A percentile compares a stretch with the other conserved stretches of the same genome.
Evolutionary conservation across 2,888 invertebrate genomes (phyloP).

Genomic region (Therioaphis trifolii): DNA sequence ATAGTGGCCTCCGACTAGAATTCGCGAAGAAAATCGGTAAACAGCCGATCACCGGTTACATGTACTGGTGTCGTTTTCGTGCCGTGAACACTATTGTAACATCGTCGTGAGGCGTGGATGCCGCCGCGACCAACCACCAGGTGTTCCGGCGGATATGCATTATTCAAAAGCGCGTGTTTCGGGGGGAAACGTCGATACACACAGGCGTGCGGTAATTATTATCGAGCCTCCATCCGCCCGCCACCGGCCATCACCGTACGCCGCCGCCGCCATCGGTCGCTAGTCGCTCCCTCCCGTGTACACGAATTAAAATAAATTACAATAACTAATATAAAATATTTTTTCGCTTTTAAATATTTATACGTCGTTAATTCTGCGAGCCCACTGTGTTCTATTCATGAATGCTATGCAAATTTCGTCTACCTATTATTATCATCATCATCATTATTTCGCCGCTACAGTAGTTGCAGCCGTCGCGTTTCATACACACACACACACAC

Average conservation of each 20-base stretch:
- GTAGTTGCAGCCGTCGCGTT: slow-evolving; percentile 5
- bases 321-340: slow-evolving; percentile 44
- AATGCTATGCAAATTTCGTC: slow-evolving; percentile 29
- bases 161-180: slow-evolving; percentile 48
- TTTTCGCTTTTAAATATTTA: slow-evolving; percentile 31
- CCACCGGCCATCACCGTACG: background rate
- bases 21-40: background rate
- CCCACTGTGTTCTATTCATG: slow-evolving; percentile 17
- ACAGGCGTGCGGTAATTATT: slow-evolving; percentile 55
- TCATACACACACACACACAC: slow-evolving; percentile 2
- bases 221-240: slow-evolving; percentile 13
- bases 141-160: slow-evolving; percentile 60
- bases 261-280: background rate
- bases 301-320: slow-evolving; percentile 59
- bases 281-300: background rate
- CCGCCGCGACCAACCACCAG: slow-evolving; percentile 20
- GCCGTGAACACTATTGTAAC: background rate
- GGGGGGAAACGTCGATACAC: slow-evolving; percentile 54
- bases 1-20: no score
- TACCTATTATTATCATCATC: slow-evolving; percentile 20
- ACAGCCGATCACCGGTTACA: background rate
- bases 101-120: background rate
- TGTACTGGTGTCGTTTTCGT: background rate
- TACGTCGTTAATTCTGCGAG: slow-evolving; percentile 36
- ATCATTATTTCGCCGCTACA: background rate